phyloP scores from a whole-genome alignment of 2,113 vertebrate genomes.

The Edolisoma coerulescens region DNA sequence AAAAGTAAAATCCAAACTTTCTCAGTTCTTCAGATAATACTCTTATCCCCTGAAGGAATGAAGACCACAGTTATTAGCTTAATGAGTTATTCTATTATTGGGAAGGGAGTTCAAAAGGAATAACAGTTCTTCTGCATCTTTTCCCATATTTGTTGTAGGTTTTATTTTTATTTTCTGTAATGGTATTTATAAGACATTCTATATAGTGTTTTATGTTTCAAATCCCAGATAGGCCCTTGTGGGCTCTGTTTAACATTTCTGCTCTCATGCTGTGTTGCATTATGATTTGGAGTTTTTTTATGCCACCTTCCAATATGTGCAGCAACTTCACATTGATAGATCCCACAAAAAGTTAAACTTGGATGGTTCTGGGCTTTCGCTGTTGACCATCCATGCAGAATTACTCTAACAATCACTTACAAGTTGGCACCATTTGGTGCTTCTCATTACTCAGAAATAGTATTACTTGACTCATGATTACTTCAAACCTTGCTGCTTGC shows the following conservation, averaged over 20 bases:
- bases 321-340: neutral
- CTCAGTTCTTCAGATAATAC: neutral
- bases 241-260: constrained; percentile 24
- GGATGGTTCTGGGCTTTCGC: neutral
- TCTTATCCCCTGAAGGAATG: neutral
- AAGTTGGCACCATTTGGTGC: neutral
- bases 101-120: neutral
- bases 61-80: neutral
- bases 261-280: neutral
- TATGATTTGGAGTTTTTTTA: neutral
- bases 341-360: neutral
- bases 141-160: neutral
- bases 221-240: neutral
- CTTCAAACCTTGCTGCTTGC: neutral
- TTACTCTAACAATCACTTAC: neutral
- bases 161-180: constrained; percentile 18
- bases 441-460: constrained; percentile 3
- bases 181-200: constrained; percentile 12
- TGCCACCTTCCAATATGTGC: neutral
- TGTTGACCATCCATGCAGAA: neutral
- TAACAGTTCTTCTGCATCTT: neutral
- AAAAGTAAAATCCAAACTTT: neutral
- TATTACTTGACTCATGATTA: neutral
- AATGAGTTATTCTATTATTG: neutral
- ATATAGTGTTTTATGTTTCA: neutral